These are phyloP conservation scores for Magallana ariakensis DNA, from an alignment of 1,140 invertebrate genomes.

Conservation along the genomic window DNA sequence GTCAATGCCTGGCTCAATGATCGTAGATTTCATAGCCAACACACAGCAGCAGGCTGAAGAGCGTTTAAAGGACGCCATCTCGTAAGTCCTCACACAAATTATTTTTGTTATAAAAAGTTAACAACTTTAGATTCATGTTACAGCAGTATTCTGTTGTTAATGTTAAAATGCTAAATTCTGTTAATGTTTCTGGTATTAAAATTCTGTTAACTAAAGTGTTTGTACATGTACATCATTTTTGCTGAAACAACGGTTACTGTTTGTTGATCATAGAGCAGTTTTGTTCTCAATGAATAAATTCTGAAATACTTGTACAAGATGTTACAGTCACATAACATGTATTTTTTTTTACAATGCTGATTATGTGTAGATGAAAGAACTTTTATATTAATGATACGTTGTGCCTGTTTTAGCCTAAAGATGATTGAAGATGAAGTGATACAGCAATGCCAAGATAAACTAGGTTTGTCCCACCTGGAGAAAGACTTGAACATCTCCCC, in stretches of 20 bases:
- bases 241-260: no score
- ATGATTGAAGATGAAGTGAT: slow-evolving; percentile 34
- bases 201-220: no score
- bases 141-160: no score
- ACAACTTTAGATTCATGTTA: no score
- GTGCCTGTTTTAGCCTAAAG: background rate
- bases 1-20: slow-evolving; percentile 70
- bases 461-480: slow-evolving; percentile 86
- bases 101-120: no score
- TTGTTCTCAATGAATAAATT: background rate
- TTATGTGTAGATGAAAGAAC: no score
- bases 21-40: slow-evolving; percentile 70
- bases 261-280: no score
- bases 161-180: no score
- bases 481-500: slow-evolving; percentile 95
- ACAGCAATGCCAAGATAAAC: slow-evolving; percentile 84
- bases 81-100: background rate
- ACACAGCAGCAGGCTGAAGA: slow-evolving; percentile 63
- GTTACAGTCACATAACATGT: background rate
- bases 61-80: background rate
- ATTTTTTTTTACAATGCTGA: background rate
- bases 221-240: no score
- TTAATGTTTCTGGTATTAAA: no score
- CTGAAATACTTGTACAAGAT: background rate
- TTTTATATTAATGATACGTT: background rate